Base-by-base conservation (phyloP, 1,140 invertebrate genomes). In the Cherax destructor region DNA sequence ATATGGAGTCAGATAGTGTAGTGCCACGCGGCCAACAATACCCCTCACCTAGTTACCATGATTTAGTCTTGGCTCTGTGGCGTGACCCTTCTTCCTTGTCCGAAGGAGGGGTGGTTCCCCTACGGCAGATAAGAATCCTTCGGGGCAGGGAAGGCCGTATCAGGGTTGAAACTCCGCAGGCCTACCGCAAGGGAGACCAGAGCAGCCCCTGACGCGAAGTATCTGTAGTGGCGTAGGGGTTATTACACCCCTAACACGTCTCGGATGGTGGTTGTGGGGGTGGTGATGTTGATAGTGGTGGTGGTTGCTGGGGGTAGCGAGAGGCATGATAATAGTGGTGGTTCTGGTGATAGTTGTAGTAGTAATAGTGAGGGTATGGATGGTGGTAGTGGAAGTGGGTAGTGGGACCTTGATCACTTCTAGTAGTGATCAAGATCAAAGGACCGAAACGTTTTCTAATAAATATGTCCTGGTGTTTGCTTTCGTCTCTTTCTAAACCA, bases 111-210 rank as follows among this genome's bases (percentile, higher is more conserved):
- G 50, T 74, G 18, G 74, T 13, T 41, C 41, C 30, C 52, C 30
- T 5, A 3, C 24, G 52, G 10, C 56, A 77, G 72, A 77, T 87
- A 78, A 52, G 69, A 47, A 18, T 79, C 85, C 76, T 87, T 76
- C 49, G 74, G 65, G 84, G 69, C 13, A 76, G 72, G 72, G 72
- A 47, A 79, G 76, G 52, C 76, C 52, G 30, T 87, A 87, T 87
- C 85, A 41, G 52, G 24, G 30, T 76, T 87, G 85, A 87, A 74
- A 47, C 16, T 87, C 50, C n/a, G 50, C 85, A 87, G 85, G 76
- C 85, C 85, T 87, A 87, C 5, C 18, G 49, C 79, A 76, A 79
- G 74, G 76, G 85, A 79, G 74, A 87, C 72, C 85, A 87, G 85
- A 86, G 69, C 49, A 21, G 85, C 56, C 85, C 56, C 24, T 79